phyloP scores from a whole-genome alignment of 2,113 vertebrate species.

The Phylloscopus trochilus region DNA sequence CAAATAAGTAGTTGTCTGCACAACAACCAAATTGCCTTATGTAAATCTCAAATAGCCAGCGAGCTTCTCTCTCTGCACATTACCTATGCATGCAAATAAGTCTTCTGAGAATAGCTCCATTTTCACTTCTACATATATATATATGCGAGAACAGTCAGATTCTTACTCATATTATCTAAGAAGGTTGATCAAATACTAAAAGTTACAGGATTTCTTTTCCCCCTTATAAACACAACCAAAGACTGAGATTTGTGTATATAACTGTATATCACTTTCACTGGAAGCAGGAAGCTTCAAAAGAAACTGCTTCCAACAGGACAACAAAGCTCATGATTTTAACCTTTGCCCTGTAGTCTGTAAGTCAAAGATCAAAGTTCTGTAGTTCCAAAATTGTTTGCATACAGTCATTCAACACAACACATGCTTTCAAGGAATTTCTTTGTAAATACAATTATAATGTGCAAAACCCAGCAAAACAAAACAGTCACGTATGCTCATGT shows the following conservation, averaged over 20 bases:
- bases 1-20: neutral
- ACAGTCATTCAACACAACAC: conserved; percentile 5
- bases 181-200: neutral
- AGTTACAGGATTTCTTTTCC: conserved; percentile 42
- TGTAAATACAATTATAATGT: conserved; percentile 66
- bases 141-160: neutral
- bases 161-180: neutral
- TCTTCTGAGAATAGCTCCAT: neutral
- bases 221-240: conserved; percentile 40
- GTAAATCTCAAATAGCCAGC: neutral
- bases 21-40: neutral
- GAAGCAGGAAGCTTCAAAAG: conserved; percentile 55
- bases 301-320: conserved; percentile 49
- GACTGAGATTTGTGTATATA: conserved; percentile 48
- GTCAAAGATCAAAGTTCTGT: conserved; percentile 66
- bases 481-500: conserved; percentile 55
- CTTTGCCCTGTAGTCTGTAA: conserved; percentile 48
- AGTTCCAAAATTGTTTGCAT: conserved; percentile 54
- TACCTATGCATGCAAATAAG: neutral
- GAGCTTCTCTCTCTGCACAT: neutral
- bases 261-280: conserved; percentile 45
- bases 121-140: neutral
- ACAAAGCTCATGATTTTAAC: conserved; percentile 53
- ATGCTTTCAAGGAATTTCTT: conserved; percentile 63
- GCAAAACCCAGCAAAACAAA: conserved; percentile 65